Base-by-base conservation (phyloP, 2,113 vertebrate genomes). In the Camelus dromedarius region DNA sequence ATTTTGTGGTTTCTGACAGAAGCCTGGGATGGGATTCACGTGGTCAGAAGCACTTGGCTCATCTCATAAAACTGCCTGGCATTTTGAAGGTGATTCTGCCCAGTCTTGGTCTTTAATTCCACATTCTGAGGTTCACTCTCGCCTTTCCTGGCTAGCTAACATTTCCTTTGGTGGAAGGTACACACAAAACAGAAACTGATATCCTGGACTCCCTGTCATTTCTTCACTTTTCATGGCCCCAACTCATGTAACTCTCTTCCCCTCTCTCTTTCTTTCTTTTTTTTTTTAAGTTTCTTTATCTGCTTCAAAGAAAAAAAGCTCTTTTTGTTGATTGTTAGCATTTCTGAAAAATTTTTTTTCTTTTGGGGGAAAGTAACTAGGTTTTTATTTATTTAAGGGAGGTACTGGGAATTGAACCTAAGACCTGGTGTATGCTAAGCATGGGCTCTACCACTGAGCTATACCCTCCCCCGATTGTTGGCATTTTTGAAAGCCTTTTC, bases 291-390 rank as follows among this genome's bases (percentile, higher is more conserved):
- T 60, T 35, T 87, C 26, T 93, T 88, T 38, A 12, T 84, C 46
- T 48, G 12, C 32, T 84, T 86, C 28, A 18, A 64, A 70, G 42
- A 26, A 38, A 70, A 66, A 38, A 50, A 35, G 22, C 4, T 20
- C 7, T 91, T 94, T 92, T 75, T 48, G 56, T 69, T 89, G 38
- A 42, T 70, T 46, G 69, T 92, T 90, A 72, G 28, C 76, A 75
- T 83, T 89, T 95, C 83, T 80, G 52, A 66, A 87, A 90, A 42
- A 42, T 5, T 42, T 4, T 42, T 42, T 42, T 42, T 42, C 38
- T 42, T 42, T 42, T 42, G 38, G 38, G 38, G 38, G 38, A 42
- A 42, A 42, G 38, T 42, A 42, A 42, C 5, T 42, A 42, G 38
- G 38, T 42, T 42, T 42, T 42, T 42, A 42, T 42, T 42, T 42